Evolutionary conservation across 64 coral and sea anemone genomes (phyloP), one percentile per base, ranked within the genome.

Genomic region (Montipora cactus): DNA sequence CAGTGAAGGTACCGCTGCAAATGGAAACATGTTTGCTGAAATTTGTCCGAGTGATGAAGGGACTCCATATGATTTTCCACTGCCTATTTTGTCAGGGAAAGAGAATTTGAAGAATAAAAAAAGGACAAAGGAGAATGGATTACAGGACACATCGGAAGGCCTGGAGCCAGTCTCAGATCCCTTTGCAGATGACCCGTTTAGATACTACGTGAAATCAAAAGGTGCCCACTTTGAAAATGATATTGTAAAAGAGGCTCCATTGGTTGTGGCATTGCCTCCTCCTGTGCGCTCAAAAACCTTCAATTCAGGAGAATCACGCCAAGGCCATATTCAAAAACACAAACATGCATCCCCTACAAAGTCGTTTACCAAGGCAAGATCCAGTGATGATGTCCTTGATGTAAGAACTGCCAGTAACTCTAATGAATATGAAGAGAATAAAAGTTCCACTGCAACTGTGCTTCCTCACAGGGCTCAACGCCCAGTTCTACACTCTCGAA

Each of bases 141-240:
- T 98, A 67, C 69, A 79, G 16, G 58, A 53, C 45, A 19, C 59
- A 22, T 44, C 87, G 12, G 68, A 67, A 52, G 64, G 78, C 67
- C 67, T 88, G 45, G 77, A 80, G 45, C 87, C 87, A 62, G 82
- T 86, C 19, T 45, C 66, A 50, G 96, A 98, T 81, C 96, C 96
- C 11, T 98, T 98, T 95, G 79, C 93, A 45, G 87, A 84, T 84
- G 93, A 95, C 77, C 96, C 96, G 49, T 98, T 98, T 88, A 48
- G 67, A 81, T 46, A 45, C 10, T 8, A 47, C 5, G 52, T 10
- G 49, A 66, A 90, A 67, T 49, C 80, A 58, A 77, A 90, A 49
- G 3, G 7, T n/a, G 2, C 70, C 46, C 73, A 81, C 46, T 79
- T 85, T 72, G 82, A 72, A n/a, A 68, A 71, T 47, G 66, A 86